Evolutionary conservation across 2,113 vertebrate genomes (phyloP).

Genomic region (Macquaria ambigua): DNA sequence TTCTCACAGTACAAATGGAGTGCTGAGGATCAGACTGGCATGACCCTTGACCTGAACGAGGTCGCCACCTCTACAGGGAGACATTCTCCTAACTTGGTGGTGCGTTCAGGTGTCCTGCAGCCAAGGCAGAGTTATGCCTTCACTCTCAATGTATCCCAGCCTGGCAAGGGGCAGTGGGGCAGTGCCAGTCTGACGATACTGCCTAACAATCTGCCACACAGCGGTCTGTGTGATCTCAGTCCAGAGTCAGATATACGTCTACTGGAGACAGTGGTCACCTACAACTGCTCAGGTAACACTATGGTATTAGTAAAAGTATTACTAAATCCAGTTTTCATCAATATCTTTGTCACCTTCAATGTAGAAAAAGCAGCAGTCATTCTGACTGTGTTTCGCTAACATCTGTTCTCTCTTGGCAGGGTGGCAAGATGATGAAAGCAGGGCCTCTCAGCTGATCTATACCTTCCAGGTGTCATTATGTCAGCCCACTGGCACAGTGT

Average conservation of each 20-base stretch:
- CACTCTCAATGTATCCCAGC: slow-evolving; percentile 77
- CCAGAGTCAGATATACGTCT: slow-evolving; percentile 73
- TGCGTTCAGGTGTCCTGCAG: slow-evolving; percentile 76
- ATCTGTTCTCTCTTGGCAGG: slow-evolving; percentile 68
- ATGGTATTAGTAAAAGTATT: background rate
- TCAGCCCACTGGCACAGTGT: slow-evolving; percentile 34
- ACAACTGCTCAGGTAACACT: slow-evolving; percentile 83
- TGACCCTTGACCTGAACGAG: slow-evolving; percentile 74
- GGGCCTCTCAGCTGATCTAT: slow-evolving; percentile 82
- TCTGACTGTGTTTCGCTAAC: background rate
- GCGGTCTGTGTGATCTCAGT: slow-evolving; percentile 80
- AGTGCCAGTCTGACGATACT: slow-evolving; percentile 71
- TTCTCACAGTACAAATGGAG: slow-evolving; percentile 83
- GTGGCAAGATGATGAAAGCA: slow-evolving; percentile 78
- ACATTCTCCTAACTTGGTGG: slow-evolving; percentile 70
- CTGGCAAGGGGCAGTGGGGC: slow-evolving; percentile 72
- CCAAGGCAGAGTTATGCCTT: slow-evolving; percentile 81
- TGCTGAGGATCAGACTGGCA: slow-evolving; percentile 69
- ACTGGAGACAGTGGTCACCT: slow-evolving; percentile 81
- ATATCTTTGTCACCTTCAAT: background rate
- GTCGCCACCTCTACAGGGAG: slow-evolving; percentile 72
- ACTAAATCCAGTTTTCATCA: background rate
- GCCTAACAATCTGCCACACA: slow-evolving; percentile 73
- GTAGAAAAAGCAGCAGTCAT: background rate
- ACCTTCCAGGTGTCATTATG: slow-evolving; percentile 81